These are phyloP conservation scores for Tautogolabrus adspersus DNA, from an alignment of 2,113 vertebrate species.

Conservation along the genomic window DNA sequence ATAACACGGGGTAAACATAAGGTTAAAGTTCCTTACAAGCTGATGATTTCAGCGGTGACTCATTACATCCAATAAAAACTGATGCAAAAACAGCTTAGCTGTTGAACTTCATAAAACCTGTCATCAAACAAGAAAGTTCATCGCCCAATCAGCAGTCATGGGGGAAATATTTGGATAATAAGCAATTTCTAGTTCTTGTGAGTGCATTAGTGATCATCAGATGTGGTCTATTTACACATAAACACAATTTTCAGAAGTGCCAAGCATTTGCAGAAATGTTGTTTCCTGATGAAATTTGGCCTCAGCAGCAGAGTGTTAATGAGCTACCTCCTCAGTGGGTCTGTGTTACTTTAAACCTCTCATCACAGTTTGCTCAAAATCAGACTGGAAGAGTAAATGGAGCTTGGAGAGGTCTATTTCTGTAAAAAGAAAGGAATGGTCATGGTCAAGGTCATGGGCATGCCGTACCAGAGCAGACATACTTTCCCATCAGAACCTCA, in stretches of 20 bases:
- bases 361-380: constrained; percentile 27
- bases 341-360: constrained; percentile 32
- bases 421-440: constrained; percentile 36
- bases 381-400: constrained; percentile 48
- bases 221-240: constrained; percentile 8
- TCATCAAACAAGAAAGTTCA: constrained; percentile 1
- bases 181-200: background rate
- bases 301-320: constrained; percentile 45
- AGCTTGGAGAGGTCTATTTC: constrained; percentile 64
- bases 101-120: background rate
- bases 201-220: constrained; percentile 1
- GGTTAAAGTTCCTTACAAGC: too few species aligned
- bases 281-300: constrained; percentile 22
- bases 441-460: constrained; percentile 54
- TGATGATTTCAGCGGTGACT: constrained; percentile 11
- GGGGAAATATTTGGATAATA: background rate
- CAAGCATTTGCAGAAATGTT: constrained; percentile 10
- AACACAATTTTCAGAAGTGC: constrained; percentile 3
- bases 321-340: constrained; percentile 17
- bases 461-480: constrained; percentile 22
- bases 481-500: constrained; percentile 39
- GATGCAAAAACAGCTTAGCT: constrained; percentile 8
- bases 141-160: background rate
- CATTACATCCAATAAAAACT: constrained; percentile 26
- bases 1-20: too few species aligned